Percentiles rank a stretch among this genome's conserved stretches.
These are phyloP conservation scores for Amblyteles armatorius DNA, from an alignment of 2,888 invertebrate species.

Conservation along the genomic window DNA sequence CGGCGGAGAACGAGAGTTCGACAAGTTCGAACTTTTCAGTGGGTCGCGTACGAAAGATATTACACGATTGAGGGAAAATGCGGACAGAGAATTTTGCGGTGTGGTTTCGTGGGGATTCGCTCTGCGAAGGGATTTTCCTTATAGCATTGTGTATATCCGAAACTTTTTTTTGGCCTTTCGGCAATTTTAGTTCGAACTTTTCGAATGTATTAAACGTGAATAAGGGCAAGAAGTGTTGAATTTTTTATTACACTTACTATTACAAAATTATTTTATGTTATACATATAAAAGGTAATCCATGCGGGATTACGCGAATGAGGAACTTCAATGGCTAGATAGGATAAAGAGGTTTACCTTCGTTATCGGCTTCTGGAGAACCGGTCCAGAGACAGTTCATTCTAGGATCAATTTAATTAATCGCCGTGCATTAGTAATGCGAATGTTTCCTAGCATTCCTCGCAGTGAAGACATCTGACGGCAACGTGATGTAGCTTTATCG, in stretches of 20 bases:
- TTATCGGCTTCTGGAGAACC: constrained; percentile 38
- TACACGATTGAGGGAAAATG: too few relatives aligned
- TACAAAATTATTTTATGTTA: constrained; percentile 3
- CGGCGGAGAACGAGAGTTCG: too few relatives aligned
- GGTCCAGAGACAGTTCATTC: constrained; percentile 36
- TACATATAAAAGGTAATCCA: constrained; percentile 28
- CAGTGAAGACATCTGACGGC: constrained; percentile 37
- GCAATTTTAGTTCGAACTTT: too few relatives aligned
- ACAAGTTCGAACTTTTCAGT: too few relatives aligned
- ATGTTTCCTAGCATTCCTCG: neutral
- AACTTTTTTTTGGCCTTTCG: neutral
- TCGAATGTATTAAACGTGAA: too few relatives aligned
- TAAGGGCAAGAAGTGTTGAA: too few relatives aligned
- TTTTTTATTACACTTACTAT: too few relatives aligned
- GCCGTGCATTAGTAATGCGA: neutral
- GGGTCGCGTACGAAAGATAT: too few relatives aligned
- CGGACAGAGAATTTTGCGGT: constrained; percentile 16
- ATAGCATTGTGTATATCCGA: constrained; percentile 7
- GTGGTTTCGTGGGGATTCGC: constrained; percentile 36
- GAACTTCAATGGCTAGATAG: constrained; percentile 23
- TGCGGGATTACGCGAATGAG: constrained; percentile 1
- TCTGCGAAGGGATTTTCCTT: constrained; percentile 10
- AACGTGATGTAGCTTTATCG: neutral
- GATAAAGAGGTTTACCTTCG: constrained; percentile 36
- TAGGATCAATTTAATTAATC: constrained; percentile 51